Percentiles rank a stretch among this genome's conserved stretches.
Conservation (phyloP, 53 echinoderm and acorn worm genomes). For the Paelopatides confundens region DNA sequence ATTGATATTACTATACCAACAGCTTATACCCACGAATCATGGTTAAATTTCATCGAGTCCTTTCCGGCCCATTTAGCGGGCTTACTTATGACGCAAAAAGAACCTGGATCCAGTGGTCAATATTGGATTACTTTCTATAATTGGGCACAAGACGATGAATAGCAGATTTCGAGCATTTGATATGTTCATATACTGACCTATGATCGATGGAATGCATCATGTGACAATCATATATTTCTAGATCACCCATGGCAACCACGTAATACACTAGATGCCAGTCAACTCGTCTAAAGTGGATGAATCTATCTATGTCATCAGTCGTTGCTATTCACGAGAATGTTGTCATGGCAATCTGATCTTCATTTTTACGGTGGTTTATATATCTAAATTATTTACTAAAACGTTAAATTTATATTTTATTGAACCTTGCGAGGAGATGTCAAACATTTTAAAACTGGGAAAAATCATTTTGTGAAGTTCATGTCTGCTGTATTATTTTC, state of each 20-base stretch:
- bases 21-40: background rate
- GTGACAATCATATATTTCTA: background rate
- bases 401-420: no score
- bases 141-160: slow-evolving; percentile 15
- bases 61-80: slow-evolving; percentile 41
- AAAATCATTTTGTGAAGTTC: no score
- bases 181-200: slow-evolving; percentile 8
- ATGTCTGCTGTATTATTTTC: no score
- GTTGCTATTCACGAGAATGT: background rate
- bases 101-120: slow-evolving; percentile 9
- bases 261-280: slow-evolving; percentile 24
- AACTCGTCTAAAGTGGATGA: background rate
- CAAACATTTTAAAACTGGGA: no score
- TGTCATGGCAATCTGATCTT: no score
- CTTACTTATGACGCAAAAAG: slow-evolving; percentile 7
- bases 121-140: slow-evolving; percentile 43
- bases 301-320: background rate
- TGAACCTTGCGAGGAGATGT: no score
- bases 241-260: slow-evolving; percentile 41
- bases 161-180: background rate
- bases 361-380: no score
- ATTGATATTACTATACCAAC: no score
- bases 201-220: slow-evolving; percentile 32
- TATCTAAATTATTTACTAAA: no score
- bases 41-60: slow-evolving; percentile 24